Percentiles rank a stretch among this genome's conserved stretches.
Conservation (phyloP, 2,888 invertebrate genomes). For the Drosophila phalerata region DNA sequence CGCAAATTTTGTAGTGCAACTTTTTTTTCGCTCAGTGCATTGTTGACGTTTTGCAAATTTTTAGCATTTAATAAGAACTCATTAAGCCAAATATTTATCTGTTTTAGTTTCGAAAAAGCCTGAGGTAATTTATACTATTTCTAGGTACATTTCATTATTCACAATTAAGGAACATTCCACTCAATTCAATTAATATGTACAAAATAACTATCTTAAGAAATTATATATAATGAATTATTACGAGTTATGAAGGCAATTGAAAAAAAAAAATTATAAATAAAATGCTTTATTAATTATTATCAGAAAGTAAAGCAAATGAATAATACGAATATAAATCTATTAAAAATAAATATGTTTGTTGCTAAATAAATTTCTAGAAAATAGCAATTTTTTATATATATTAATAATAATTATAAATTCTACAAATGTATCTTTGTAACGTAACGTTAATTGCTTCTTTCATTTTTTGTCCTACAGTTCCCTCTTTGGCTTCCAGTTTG, state of each 20-base stretch:
- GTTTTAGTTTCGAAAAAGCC: neutral
- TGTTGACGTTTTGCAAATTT: neutral
- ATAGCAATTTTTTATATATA: too few species aligned
- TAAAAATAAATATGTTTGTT: too few species aligned
- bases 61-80: neutral
- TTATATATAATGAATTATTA: too few species aligned
- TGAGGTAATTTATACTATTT: neutral
- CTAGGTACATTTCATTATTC: neutral
- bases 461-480: conserved; percentile 78
- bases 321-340: too few species aligned
- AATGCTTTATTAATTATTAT: too few species aligned
- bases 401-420: neutral
- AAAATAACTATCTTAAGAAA: too few species aligned
- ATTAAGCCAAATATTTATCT: neutral
- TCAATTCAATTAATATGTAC: too few species aligned
- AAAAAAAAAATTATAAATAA: too few species aligned
- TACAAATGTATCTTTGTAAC: neutral
- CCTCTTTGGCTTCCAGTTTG: conserved; percentile 85
- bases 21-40: neutral
- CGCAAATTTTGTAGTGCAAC: neutral
- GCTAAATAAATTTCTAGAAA: too few species aligned
- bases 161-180: too few species aligned
- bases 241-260: too few species aligned
- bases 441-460: neutral
- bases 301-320: too few species aligned